These are phyloP conservation scores for Drosophila rhopaloa DNA, from an alignment of 1,140 invertebrate genomes.

Conservation along the genomic window DNA sequence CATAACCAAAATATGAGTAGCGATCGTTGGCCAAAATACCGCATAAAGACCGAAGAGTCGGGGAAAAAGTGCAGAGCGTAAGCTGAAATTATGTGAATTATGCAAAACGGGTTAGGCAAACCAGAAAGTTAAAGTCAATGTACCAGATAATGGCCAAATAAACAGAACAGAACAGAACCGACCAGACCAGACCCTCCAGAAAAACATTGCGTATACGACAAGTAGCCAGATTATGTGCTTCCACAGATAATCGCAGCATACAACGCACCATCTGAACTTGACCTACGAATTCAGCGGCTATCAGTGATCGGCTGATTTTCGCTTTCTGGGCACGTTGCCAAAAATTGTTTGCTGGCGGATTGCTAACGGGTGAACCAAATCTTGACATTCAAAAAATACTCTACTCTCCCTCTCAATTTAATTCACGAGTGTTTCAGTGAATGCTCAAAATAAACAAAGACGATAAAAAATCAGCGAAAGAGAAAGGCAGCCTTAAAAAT, in stretches of 20 bases:
- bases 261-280: constrained; percentile 54
- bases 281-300: constrained; percentile 42
- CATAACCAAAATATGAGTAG: constrained; percentile 62
- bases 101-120: constrained; percentile 68
- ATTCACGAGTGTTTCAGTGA: not conserved
- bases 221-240: not conserved
- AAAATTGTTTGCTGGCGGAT: constrained; percentile 24
- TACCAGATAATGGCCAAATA: constrained; percentile 14
- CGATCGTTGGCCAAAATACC: constrained; percentile 3
- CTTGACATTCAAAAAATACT: constrained; percentile 20
- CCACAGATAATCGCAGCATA: constrained; percentile 3
- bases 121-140: constrained; percentile 31
- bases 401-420: constrained; percentile 25
- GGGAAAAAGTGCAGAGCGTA: constrained; percentile 57
- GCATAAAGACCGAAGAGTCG: constrained; percentile 5
- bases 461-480: constrained; percentile 9
- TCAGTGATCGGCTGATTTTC: constrained; percentile 7
- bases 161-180: not conserved
- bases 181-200: not conserved
- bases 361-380: constrained; percentile 16
- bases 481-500: constrained; percentile 42
- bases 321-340: constrained; percentile 44
- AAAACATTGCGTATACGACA: constrained; percentile 21
- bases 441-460: constrained; percentile 46
- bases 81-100: constrained; percentile 76